Conservation (phyloP, 2,797 vertebrate genomes). For the Phataginus tetradactyla region DNA sequence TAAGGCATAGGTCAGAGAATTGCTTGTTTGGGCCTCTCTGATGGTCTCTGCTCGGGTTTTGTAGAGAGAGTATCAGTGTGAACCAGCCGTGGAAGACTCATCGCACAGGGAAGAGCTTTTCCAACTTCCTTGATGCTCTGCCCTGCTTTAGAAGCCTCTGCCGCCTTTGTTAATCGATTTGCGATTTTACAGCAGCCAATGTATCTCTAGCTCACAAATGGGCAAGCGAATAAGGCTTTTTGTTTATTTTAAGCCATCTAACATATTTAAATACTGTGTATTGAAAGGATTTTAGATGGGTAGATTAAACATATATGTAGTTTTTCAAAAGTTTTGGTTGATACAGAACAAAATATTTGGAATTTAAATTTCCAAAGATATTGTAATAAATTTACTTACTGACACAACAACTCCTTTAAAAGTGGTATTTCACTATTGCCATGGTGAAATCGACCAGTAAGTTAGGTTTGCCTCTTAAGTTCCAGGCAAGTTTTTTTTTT, state of each 20-base stretch:
- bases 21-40: neutral
- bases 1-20: neutral
- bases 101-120: neutral
- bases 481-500: neutral
- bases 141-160: neutral
- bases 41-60: neutral
- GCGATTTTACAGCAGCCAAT: conserved; percentile 5
- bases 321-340: neutral
- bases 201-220: neutral
- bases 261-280: neutral
- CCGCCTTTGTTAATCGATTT: neutral
- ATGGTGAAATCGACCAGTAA: neutral
- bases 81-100: neutral
- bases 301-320: neutral
- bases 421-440: neutral
- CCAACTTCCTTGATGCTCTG: neutral
- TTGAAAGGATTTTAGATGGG: neutral
- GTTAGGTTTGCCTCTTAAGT: neutral
- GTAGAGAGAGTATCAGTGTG: neutral
- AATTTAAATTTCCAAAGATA: conserved; percentile 45
- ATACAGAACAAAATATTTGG: neutral
- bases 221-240: neutral
- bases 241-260: conserved; percentile 13
- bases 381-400: conserved; percentile 19
- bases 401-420: neutral